Conservation (phyloP, 92 coral and sea anemone genomes). For the Blastomussa wellsi region DNA sequence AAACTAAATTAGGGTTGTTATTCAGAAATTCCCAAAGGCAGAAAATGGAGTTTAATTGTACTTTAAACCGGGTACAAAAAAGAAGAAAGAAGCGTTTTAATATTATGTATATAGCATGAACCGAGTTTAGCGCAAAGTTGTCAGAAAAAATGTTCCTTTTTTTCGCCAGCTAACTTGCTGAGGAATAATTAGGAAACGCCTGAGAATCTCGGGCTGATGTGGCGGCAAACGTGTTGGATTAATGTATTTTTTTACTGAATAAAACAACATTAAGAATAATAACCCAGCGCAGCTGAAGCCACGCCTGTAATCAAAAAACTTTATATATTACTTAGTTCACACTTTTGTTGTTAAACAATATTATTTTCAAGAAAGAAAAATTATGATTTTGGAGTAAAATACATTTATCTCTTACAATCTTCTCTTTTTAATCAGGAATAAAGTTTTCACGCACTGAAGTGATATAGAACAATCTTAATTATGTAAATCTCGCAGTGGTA, state of each 20-base stretch:
- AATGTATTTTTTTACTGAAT: not conserved
- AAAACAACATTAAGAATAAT: not conserved
- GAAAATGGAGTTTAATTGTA: too few relatives aligned
- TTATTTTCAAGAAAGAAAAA: not conserved
- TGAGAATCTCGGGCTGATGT: not conserved
- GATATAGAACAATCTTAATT: not conserved
- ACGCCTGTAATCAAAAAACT: conserved; percentile 22
- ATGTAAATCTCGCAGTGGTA: not conserved
- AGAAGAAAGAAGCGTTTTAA: too few relatives aligned
- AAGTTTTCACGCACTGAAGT: not conserved
- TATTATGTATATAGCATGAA: not conserved
- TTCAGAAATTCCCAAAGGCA: too few relatives aligned
- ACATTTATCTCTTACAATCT: not conserved
- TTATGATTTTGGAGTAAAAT: not conserved
- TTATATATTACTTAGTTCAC: not conserved
- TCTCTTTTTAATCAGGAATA: not conserved
- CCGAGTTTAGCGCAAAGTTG: too few relatives aligned
- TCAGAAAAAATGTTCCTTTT: not conserved
- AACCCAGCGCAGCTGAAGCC: not conserved
- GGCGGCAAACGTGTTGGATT: not conserved
- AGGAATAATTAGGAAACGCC: not conserved
- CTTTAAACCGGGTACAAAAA: too few relatives aligned
- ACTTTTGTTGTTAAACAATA: not conserved
- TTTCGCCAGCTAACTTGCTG: not conserved
- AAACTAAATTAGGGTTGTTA: too few relatives aligned